Base-by-base conservation (phyloP, 2,113 vertebrate genomes). In the Urocynchramus pylzowi region DNA sequence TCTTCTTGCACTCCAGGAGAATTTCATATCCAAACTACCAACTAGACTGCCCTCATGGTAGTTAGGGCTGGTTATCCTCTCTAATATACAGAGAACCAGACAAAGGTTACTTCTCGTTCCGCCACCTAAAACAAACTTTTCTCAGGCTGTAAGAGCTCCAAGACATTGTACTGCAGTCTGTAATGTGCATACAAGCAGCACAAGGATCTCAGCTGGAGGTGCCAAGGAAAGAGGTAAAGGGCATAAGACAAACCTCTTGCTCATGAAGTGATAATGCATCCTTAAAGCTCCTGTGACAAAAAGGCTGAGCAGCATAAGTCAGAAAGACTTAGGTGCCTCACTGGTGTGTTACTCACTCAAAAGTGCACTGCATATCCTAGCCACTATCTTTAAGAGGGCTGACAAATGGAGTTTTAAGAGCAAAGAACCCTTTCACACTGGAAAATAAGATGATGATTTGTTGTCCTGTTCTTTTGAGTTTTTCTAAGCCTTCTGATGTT, bases 161-260 rank as follows among this genome's bases (percentile, higher is more conserved):
- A 28, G 31, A 85, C 3, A 4, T 20, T 28, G 18, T 3, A 44
- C 31, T 35, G 13, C 6, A 35, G 1, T 10, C 21, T 73, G 3
- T 30, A 53, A 9, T 0, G 1, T 4, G 4, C 20, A 16, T 15
- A 19, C 18, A 59, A 61, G 59, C 3, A 91, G 20, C 27, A 16
- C 28, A 73, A 49, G 6, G 10, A 4, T 82, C 24, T 78, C 35
- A 59, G 44, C 23, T 86, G 23, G 15, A 61, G 10, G 19, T 56
- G 20, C 13, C 42, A 47, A 61, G 16, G 13, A 33, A 67, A 79
- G 11, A 65, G 33, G 21, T 26, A 52, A 21, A 76, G 31, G 24
- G 6, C 13, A 20, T 7, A 22, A 33, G 45, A 57, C 10, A 56
- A 67, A 23, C 4, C 6, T 15, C 26, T 69, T 41, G n/a, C 39